Evolutionary conservation across 2,888 invertebrate genomes (phyloP).

Genomic region (Thera britannica): DNA sequence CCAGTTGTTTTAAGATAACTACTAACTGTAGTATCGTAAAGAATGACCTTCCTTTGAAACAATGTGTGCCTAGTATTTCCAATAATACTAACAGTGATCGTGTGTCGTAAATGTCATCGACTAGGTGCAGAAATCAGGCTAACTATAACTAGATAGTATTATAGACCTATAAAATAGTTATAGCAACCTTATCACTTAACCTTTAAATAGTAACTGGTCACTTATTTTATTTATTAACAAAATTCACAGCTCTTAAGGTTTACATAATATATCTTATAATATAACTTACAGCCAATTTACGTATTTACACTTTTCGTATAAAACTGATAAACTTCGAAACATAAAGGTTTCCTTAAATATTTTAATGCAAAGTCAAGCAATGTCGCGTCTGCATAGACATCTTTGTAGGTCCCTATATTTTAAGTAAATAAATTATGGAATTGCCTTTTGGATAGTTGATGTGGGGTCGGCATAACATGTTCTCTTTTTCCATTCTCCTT

Average conservation of each 20-base stretch:
- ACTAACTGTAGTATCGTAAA: neutral
- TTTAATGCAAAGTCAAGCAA: constrained; percentile 38
- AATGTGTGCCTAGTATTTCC: constrained; percentile 8
- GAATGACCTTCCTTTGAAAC: constrained; percentile 18
- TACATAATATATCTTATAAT: too few relatives aligned
- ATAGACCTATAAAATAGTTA: too few relatives aligned
- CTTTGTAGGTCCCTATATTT: constrained; percentile 24
- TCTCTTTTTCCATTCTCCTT: too few relatives aligned
- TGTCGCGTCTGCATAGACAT: constrained; percentile 32
- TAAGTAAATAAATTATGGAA: constrained; percentile 31
- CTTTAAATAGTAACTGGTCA: constrained; percentile 19
- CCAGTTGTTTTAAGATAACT: too few relatives aligned
- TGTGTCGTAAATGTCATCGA: constrained; percentile 10
- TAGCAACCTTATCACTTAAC: constrained; percentile 28
- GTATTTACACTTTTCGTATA: too few relatives aligned
- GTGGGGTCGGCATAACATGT: neutral
- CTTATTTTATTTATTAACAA: too few relatives aligned
- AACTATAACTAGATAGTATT: neutral
- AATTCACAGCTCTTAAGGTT: too few relatives aligned
- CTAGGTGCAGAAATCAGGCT: constrained; percentile 1
- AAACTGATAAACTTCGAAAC: too few relatives aligned
- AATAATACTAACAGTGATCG: constrained; percentile 8
- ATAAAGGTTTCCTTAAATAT: too few relatives aligned
- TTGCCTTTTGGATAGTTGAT: constrained; percentile 31
- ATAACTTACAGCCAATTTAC: neutral